Base-by-base conservation (phyloP, 2,113 vertebrate genomes). In the Rana temporaria region DNA sequence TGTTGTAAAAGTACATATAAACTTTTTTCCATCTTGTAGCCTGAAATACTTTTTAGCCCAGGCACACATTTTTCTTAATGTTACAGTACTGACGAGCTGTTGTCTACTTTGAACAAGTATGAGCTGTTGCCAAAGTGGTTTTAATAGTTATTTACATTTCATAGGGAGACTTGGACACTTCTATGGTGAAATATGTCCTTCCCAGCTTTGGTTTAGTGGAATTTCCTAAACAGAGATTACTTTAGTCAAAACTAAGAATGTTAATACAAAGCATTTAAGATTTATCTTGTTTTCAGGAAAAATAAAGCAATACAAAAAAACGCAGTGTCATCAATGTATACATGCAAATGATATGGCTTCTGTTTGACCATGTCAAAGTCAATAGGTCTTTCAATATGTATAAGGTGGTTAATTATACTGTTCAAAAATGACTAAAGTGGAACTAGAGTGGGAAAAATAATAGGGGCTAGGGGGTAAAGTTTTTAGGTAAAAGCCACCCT, bases 91-190 rank as follows among this genome's bases (percentile, higher is more conserved):
- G 60, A 20, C 60, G 24, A 26, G 60, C 20, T 14, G 24, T 14
- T 24, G 7, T 62, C 59, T 63, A 26, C 24, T 20, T 62, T 22
- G 59, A 20, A 62, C 60, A 63, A 26, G 20, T 15, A 63, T 20
- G 19, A 24, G 26, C 60, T 63, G 60, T 26, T 63, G 24, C 60
- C 20, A 63, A 63, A 63, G 60, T 63, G 60, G 60, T 63, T 63
- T 63, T 26, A 24, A 63, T 63, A 26, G 60, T 24, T 63, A 63
- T 63, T 63, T 63, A 63, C 60, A 63, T 63, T 63, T 63, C 60
- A 63, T 62, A 2, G 59, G 59, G 12, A 14, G 22, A 63, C 60
- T 63, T 63, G 60, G 60, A 63, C 60, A 63, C 22, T 63, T 63
- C 24, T 24, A 14, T 24, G 60, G 22, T 24, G 19, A 63, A 63